Percentiles rank a stretch among this genome's conserved stretches.
Evolutionary conservation across 2,888 invertebrate genomes (phyloP).

Genomic region (Caenorhabditis sp.): DNA sequence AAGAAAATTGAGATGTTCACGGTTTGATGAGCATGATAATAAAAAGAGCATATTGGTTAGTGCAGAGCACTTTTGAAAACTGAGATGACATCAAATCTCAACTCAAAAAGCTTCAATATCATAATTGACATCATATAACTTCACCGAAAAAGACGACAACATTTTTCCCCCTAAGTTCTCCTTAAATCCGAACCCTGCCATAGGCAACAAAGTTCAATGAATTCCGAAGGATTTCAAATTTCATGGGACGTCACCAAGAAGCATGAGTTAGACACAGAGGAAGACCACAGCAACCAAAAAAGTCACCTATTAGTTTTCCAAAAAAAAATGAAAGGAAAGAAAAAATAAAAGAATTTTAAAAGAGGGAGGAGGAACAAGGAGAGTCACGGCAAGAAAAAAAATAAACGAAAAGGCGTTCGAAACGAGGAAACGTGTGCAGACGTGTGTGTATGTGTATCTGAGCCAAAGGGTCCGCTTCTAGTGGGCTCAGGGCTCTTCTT

Average conservation of each 20-base stretch:
- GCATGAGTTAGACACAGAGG: neutral
- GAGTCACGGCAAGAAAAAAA: slow-evolving; percentile 6
- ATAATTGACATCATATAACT: neutral
- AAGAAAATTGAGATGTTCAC: neutral
- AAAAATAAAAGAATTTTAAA: slow-evolving; percentile 18
- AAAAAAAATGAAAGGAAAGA: slow-evolving; percentile 18
- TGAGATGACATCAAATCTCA: too few species aligned
- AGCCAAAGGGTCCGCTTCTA: neutral
- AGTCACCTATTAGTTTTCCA: slow-evolving; percentile 4
- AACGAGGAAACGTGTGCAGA: slow-evolving; percentile 57
- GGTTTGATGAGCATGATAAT: neutral
- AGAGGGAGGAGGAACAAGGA: neutral
- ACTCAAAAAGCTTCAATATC: neutral
- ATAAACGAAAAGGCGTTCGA: slow-evolving; percentile 52
- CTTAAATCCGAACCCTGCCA: slow-evolving; percentile 26
- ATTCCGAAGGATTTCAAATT: slow-evolving; percentile 58
- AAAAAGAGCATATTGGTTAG: too few species aligned
- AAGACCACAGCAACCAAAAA: slow-evolving; percentile 15
- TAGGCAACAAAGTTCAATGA: slow-evolving; percentile 50
- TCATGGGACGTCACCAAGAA: slow-evolving; percentile 45
- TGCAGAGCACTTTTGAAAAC: too few species aligned
- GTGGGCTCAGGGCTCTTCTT: slow-evolving; percentile 26
- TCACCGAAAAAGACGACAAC: neutral
- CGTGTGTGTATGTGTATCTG: slow-evolving; percentile 1
- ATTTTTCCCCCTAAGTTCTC: neutral